Conservation (phyloP, 2,888 invertebrate species). For the Mantis religiosa region DNA sequence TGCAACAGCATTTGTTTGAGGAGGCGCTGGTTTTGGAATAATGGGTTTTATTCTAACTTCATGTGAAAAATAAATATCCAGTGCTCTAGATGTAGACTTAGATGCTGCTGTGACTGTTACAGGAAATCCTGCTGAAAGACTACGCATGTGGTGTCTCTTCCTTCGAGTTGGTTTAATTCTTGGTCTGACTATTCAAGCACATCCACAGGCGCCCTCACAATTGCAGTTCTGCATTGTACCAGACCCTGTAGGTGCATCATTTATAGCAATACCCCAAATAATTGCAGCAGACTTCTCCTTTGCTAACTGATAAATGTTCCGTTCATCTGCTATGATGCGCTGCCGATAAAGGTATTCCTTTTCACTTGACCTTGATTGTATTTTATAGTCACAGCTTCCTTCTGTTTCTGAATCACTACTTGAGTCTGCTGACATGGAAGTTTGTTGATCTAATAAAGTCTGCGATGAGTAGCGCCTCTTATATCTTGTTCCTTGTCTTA, state of each 20-base stretch:
- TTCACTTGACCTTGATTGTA: neutral
- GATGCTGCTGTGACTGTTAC: neutral
- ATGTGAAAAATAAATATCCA: slow-evolving; percentile 14
- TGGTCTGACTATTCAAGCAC: slow-evolving; percentile 31
- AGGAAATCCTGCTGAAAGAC: slow-evolving; percentile 7
- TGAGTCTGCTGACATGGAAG: neutral
- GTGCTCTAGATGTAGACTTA: neutral
- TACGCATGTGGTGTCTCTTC: neutral
- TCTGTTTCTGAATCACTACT: neutral
- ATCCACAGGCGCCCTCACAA: slow-evolving; percentile 42
- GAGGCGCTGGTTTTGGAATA: neutral
- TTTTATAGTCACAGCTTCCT: neutral
- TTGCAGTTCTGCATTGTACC: slow-evolving; percentile 30
- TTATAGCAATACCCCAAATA: neutral
- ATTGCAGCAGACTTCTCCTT: neutral
- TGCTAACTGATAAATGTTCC: neutral
- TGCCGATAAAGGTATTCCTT: neutral
- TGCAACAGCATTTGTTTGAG: neutral
- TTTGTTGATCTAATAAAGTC: neutral
- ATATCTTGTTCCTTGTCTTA: slow-evolving; percentile 28
- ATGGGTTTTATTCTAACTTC: neutral
- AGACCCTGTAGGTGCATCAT: neutral
- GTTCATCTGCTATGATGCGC: neutral
- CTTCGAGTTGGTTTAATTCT: neutral
- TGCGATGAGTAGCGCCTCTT: slow-evolving; percentile 24